phyloP scores from a whole-genome alignment of 2,113 vertebrate genomes.

The Platycercus adscitus region DNA sequence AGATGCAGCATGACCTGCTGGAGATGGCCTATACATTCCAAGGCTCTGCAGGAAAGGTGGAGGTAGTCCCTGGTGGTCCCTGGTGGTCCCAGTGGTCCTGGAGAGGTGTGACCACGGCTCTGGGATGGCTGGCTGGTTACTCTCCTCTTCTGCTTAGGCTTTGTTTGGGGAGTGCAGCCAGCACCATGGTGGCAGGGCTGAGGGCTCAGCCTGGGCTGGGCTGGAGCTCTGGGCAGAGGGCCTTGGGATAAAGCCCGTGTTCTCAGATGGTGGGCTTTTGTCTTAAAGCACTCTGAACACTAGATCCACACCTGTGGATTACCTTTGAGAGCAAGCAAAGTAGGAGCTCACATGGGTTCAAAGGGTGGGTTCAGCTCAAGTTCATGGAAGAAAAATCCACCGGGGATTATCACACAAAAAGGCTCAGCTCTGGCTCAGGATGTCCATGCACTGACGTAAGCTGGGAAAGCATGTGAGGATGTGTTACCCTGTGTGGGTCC shows the following conservation, averaged over 20 bases:
- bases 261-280: background rate
- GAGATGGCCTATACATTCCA: background rate
- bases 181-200: background rate
- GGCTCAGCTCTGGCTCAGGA: slow-evolving; percentile 14
- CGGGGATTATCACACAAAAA: slow-evolving; percentile 24
- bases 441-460: background rate
- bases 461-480: slow-evolving; percentile 1
- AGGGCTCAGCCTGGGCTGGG: background rate
- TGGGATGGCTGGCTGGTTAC: background rate
- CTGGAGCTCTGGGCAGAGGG: background rate
- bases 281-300: background rate
- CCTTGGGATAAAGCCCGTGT: rapidly evolving
- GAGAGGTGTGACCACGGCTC: background rate
- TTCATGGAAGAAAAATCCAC: slow-evolving; percentile 26
- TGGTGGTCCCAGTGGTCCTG: background rate
- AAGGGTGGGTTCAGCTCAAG: slow-evolving; percentile 28
- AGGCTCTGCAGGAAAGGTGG: background rate
- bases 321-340: background rate
- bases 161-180: rapidly evolving
- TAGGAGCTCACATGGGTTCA: slow-evolving; percentile 1
- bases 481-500: background rate
- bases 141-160: background rate
- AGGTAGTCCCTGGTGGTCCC: background rate
- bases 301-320: background rate
- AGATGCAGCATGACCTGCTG: background rate